A percentile compares a stretch with the other conserved stretches of the same genome.
Conservation (phyloP, 1,140 invertebrate genomes). For the Meteorus sp. region DNA sequence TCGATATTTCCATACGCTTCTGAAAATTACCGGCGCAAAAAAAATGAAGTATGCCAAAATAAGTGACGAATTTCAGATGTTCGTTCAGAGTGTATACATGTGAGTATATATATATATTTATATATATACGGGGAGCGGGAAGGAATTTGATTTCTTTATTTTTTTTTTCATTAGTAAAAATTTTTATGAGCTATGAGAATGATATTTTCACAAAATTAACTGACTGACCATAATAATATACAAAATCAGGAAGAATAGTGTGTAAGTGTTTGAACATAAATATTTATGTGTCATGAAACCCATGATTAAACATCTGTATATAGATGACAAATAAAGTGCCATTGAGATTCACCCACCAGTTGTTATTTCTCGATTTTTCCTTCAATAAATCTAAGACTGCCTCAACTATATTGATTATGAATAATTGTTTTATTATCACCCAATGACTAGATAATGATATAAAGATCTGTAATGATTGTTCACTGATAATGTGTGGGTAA, state of each 20-base stretch:
- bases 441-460: slow-evolving; percentile 57
- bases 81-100: no score
- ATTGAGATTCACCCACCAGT: slow-evolving; percentile 34
- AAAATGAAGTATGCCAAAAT: no score
- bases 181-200: slow-evolving; percentile 6
- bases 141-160: slow-evolving; percentile 20
- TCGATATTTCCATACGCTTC: no score
- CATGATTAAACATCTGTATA: slow-evolving; percentile 41
- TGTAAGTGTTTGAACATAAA: not conserved
- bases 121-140: no score
- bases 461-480: slow-evolving; percentile 54
- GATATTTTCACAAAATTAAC: slow-evolving; percentile 1
- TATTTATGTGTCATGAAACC: slow-evolving; percentile 9
- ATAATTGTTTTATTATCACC: slow-evolving; percentile 56
- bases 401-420: slow-evolving; percentile 45
- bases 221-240: no score
- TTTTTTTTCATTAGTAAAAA: slow-evolving; percentile 29
- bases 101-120: no score
- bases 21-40: not conserved
- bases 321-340: slow-evolving; percentile 49
- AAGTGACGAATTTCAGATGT: no score
- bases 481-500: slow-evolving; percentile 41
- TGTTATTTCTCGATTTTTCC: no score
- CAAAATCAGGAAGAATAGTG: no score
- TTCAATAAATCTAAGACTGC: no score